Evolutionary conservation across 2,888 invertebrate genomes (phyloP), one percentile per base, ranked within the genome.

Genomic region (Asteroscopus sphinx): DNA sequence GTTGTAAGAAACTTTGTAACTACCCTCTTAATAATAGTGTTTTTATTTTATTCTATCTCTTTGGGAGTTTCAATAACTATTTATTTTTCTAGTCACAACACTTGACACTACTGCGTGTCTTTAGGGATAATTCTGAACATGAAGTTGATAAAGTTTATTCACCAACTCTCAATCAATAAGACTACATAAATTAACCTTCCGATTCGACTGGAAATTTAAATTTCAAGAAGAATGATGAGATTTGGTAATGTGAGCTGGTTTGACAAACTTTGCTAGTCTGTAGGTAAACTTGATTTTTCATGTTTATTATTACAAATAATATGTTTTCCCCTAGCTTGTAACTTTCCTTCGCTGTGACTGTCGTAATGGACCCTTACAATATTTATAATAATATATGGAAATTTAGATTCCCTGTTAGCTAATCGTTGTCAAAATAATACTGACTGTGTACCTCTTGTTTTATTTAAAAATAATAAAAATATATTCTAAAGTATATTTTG

Each of bases 61-160:
- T 76, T 48, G 55, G 74, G 76, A 84, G 83, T 86, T 82, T 70
- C 66, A 76, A 73, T 70, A 72, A 74, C 68, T 80, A 75, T 76
- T 85, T 86, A 82, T 78, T 76, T 84, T 81, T 91, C 92, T 91
- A 92, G 92, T 93, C 92, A 91, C 79, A 78, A 73, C 77, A 75
- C 80, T 81, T 66, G 85, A 87, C 82, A 83, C 77, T 73, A 67
- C 75, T 70, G 79, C 81, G 80, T 87, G 83, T 85, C 81, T 73
- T 61, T 68, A 66, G 63, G 67, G 66, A 75, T 76, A 69, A 75
- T 77, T 75, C 49, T 72, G 76, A 70, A 73, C 69, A 71, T 76
- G 76, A 70, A 74, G 52, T 70, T 61, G 48, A 67, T 11, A 11
- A 62, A 13, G 52, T 56, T 53, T 62, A 36, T 49, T 67, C 48